Evolutionary conservation across 2,797 vertebrate genomes (phyloP), one percentile per base, ranked within the genome.

Genomic region (Rhadinocentrus ornatus): DNA sequence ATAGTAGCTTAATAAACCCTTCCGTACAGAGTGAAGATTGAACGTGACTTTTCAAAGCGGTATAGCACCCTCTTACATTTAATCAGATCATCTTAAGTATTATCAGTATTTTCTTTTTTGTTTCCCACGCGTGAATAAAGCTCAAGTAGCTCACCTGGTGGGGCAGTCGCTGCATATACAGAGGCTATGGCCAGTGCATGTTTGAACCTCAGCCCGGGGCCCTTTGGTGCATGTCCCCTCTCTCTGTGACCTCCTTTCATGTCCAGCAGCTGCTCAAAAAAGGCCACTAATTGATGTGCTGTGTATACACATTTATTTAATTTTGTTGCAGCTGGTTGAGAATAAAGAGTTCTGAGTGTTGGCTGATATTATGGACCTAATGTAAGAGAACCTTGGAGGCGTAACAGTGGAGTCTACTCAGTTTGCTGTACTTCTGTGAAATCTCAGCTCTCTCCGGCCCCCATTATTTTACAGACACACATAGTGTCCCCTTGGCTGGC

Each of bases 391-490:
- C 61, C 32, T 34, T 24, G 46, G 18, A 69, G 26, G 20, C n/a
- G 63, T 54, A 24, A 3, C 37, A 35, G 44, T 68, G 5, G 15
- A 50, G 27, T 56, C 32, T 31, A 55, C 22, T 7, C 22, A 59
- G 22, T 62, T 57, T 66, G 52, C 61, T 75, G 55, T 72, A 57
- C 66, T 71, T 69, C 75, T 8, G 1, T 72, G 62, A 72, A 67
- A 69, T 56, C 29, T 65, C 27, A 39, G 34, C 66, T 82, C 69
- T 73, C 20, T 67, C 3, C 66, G 76, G 54, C 53, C 61, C 46
- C 48, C 64, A 81, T 84, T 85, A 86, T 82, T 85, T 86, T 77
- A 84, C 82, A 84, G 82, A 75, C 66, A 37, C 77, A 46, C 75
- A 73, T 78, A 86, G 74, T 78, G 66, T 84, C 72, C 73, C 62